Base-by-base conservation (phyloP, 2,888 invertebrate species). In the Erebia epiphron region DNA sequence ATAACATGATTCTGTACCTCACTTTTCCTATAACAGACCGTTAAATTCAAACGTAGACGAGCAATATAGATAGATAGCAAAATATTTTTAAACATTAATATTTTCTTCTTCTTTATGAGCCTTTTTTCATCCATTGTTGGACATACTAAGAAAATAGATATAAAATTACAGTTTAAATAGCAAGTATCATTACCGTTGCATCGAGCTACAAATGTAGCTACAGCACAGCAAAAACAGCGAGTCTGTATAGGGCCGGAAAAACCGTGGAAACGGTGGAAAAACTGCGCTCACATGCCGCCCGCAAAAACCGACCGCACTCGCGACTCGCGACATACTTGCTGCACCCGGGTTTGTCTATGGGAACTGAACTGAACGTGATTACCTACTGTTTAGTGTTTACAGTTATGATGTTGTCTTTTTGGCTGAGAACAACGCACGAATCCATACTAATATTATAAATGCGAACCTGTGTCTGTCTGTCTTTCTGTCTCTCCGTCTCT, bases 241-340 rank as follows among this genome's bases (percentile, higher is more conserved):
- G 60, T 70, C 70, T 72, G 74, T 71, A 74, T 79, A 77, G 84
- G 77, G 75, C 78, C 66, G 86, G 91, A 92, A 92, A 92, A 92
- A 92, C 88, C 90, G 91, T 92, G 92, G 92, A 89, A 92, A 91
- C 83, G 75, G 78, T 67, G 82, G 90, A 92, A 92, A 92, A 92
- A 91, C 84, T 75, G 65, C 80, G 83, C 86, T 90, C 91, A 85
- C 91, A 91, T 82, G 83, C 82, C 74, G 77, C 73, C 64, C 58
- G 69, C 69, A 73, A 73, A 75, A 73, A 76, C 69, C 62, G 68
- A 56, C 58, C 41, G 58, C 67, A 21, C 57, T 43, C 66, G 56
- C 16, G 46, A 21, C 57, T 43, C 66, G 56, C 16, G 46, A 61
- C 26, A 56, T 67, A 46, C 49, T 21, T 65, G 58, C 35, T 13